Percentiles rank a stretch among this genome's conserved stretches.
Conservation (phyloP, 2,113 vertebrate genomes). For the Callithrix jacchus region DNA sequence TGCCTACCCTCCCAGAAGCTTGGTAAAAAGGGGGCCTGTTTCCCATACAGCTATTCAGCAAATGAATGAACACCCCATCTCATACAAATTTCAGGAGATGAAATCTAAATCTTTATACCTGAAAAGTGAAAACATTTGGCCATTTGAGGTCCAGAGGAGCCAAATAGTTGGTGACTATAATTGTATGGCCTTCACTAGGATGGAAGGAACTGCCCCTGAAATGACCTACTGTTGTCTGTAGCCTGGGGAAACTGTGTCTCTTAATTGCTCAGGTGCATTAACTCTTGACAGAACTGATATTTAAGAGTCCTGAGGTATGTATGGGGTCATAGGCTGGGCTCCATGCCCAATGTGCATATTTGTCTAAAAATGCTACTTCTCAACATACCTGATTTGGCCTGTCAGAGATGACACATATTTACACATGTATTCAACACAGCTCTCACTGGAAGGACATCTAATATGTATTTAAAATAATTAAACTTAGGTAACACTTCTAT, state of each 20-base stretch:
- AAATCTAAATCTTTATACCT: constrained; percentile 9
- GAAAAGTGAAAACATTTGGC: not conserved
- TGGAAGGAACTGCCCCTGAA: not conserved
- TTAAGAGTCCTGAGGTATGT: not conserved
- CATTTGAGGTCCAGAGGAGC: not conserved
- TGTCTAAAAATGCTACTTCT: not conserved
- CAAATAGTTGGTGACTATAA: not conserved
- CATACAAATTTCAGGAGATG: constrained; percentile 22
- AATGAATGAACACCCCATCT: not conserved
- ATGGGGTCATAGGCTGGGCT: not conserved
- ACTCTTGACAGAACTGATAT: constrained; percentile 2
- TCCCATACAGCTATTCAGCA: not conserved
- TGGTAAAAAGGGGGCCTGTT: not conserved
- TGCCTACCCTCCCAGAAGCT: not conserved
- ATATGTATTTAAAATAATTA: constrained; percentile 16
- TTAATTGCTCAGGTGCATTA: not conserved
- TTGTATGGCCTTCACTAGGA: not conserved
- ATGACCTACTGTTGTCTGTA: not conserved
- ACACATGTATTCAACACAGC: not conserved
- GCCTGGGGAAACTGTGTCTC: not conserved
- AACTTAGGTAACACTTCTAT: not conserved
- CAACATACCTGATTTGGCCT: not conserved
- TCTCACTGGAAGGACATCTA: not conserved
- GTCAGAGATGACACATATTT: not conserved
- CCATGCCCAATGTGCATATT: not conserved